Evolutionary conservation across 2,797 vertebrate species (phyloP), one percentile per base, ranked within the genome.

Genomic region (Dendrocincla fuliginosa): DNA sequence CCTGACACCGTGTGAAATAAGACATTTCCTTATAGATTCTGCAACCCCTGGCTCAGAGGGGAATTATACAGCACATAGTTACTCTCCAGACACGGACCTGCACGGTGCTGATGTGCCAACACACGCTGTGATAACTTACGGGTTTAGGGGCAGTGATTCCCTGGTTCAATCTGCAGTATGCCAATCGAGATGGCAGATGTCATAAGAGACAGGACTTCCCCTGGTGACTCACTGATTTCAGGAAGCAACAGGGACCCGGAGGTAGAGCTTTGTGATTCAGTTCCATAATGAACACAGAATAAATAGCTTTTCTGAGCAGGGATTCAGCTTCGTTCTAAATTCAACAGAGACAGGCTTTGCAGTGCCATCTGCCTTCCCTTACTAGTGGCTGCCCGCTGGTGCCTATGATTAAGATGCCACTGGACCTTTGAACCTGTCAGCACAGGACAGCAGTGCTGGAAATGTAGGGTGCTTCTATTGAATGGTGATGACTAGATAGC

Each of bases 51-150:
- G 22, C 47, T 82, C 59, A 59, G 57, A 73, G 35, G 13, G n/a
- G 42, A 23, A 49, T 73, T 67, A 30, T 0, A 35, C 16, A 90
- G 18, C 25, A 59, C 0, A 0, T 12, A 41, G 20, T 22, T 91
- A 17, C 53, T 85, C 76, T 60, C 53, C 1, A 2, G 53, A 47
- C 57, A 39, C 0, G 0, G 70, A 67, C 5, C 42, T 76, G 32
- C 9, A 12, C 0, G 1, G 23, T 42, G 30, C 19, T 53, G 75
- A 67, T 64, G 55, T 0, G 0, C 41, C 33, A 46, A 33, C 68
- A 77, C 42, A 53, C 71, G 52, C 44, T 79, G 70, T 50, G 56
- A 49, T 28, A 70, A 83, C 52, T 35, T 59, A 9, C 0, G 37
- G 10, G 59, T 91, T 84, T 28, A 67, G 67, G 25, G 67, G 59